Base-by-base conservation (phyloP, 2,888 invertebrate genomes). In the Napeogenes inachia region DNA sequence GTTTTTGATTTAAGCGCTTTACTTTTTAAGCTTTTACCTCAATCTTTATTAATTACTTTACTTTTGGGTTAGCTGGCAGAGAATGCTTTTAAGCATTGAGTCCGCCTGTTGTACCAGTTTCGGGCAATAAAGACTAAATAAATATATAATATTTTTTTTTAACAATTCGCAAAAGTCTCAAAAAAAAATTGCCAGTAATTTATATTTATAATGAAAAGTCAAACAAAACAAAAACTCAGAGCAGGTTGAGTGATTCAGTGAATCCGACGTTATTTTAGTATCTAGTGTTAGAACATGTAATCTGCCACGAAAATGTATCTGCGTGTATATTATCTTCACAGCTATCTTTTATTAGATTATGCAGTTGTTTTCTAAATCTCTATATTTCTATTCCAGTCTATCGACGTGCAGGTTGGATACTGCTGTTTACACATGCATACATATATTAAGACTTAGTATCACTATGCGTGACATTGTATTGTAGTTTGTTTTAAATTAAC, bases 221-320 rank as follows among this genome's bases (percentile, higher is more conserved):
- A 46, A 47, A 46, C 45, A 54, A 63, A 60, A 54, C 53, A 45
- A 46, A 35, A 5, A 64, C 21, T 13, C 59, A 42, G 54, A 68
- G 56, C 46, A 59, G 45, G 30, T 56, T 47, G 13, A 50, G 56
- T 59, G 42, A 45, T 35, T 56, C 30, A 59, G 59, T 70, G 71
- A 71, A 62, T 69, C 71, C 66, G 57, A 8, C 59, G 66, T 67
- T 71, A 71, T 70, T 71, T 71, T 54, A 61, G 70, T 67, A 58
- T 13, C 56, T 57, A 67, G 67, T 64, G 64, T 64, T 60, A 47
- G 61, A 59, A 56, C 56, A 54, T 63, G 61, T 56, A 60, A 61
- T 65, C 64, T 62, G 54, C 61, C 56, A 57, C 47, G 47, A 56
- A 50, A 50, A 64, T 58, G 63, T 62, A 66, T 65, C 56, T 65